Evolutionary conservation across 2,113 vertebrate species (phyloP), one percentile per base, ranked within the genome.

Genomic region (Carettochelys insculpta): DNA sequence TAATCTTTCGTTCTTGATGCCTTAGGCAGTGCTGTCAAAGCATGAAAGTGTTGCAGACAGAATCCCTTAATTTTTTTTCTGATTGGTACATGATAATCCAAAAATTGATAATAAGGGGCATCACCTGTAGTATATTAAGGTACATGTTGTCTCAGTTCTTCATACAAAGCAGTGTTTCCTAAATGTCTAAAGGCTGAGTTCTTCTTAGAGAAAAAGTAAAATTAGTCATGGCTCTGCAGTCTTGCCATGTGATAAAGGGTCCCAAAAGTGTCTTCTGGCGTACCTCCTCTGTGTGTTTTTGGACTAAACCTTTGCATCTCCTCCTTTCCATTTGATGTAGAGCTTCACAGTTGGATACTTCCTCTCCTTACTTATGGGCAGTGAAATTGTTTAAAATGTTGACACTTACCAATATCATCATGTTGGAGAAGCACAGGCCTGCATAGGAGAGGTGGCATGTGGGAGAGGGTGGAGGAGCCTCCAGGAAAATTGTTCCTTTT

Each of bases 401-500:
- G 9, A n/a, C 61, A 68, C 13, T 61, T 61, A 29, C 34, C 34
- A 38, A 9, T 16, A 2, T 58, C 79, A 79, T 61, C 20, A n/a
- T 8, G 4, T 12, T 50, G 48, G 11, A 50, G 11, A 5, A 14
- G 20, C 24, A 41, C 4, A 53, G 83, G 38, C 13, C 43, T 27
- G 3, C 47, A 10, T 58, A 45, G 6, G 0, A 52, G 34, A 45
- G 5, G 5, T 17, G 53, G 4, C 4, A n/a, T n/a, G 9, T 50
- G 48, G 6, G 48, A 14, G 48, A 50, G 48, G 48, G 11, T 50
- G n/a, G 3, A 8, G 8, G 4, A 25, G 24, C 16, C 17, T 51
- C 25, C 20, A 25, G 27, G 8, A 13, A 17, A 31, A 71, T 14
- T 45, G 41, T 71, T 80, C 41, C 27, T 38, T 20, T 38, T 79